Evolutionary conservation across 1,140 invertebrate genomes (phyloP), one percentile per base, ranked within the genome.

Genomic region (Dendrolimus punctatus): DNA sequence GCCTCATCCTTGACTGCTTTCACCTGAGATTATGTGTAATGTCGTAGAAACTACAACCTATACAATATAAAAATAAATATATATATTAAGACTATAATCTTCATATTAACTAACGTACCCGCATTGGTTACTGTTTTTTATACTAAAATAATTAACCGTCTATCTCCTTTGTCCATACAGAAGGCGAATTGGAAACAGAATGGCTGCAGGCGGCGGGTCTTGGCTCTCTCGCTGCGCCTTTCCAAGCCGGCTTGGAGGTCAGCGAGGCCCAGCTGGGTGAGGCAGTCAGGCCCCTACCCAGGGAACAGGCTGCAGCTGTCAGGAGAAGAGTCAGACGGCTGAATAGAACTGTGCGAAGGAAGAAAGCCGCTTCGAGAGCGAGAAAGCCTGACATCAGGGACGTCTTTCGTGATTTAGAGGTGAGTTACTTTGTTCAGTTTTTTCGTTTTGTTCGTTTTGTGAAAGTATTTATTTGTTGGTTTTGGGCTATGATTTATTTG

Each of bases 401-500:
- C 80, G 91, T 95, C 42, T 93, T 95, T 68, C 91, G 92, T 79
- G 93, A 95, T 82, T 87, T 93, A 51, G 93, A 95, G 89, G 93
- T 85, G 6, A 76, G 77, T 66, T 5, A 8, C 55, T 9, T 38
- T 9, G 37, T 3, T 37, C 36, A 4, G 23, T 36, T 6, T 37
- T 9, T 46, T 46, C 36, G n/a, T n/a, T n/a, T n/a, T n/a, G n/a
- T n/a, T n/a, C 23, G 23, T 23, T 23, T 23, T 23, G 23, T 23
- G 3, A 23, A 3, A 23, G 23, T 23, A 23, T 23, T 23, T 23
- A 1, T 23, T 23, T 23, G 23, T 23, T 23, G 23, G 3, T 23
- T 23, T 23, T 23, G 23, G 23, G 3, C 23, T 23, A 23, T 23
- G 23, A 23, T 23, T 23, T 23, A 23, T 23, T 23, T 23, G 23